Base-by-base conservation (phyloP, 2,888 invertebrate genomes). In the Dorcus hopei region DNA sequence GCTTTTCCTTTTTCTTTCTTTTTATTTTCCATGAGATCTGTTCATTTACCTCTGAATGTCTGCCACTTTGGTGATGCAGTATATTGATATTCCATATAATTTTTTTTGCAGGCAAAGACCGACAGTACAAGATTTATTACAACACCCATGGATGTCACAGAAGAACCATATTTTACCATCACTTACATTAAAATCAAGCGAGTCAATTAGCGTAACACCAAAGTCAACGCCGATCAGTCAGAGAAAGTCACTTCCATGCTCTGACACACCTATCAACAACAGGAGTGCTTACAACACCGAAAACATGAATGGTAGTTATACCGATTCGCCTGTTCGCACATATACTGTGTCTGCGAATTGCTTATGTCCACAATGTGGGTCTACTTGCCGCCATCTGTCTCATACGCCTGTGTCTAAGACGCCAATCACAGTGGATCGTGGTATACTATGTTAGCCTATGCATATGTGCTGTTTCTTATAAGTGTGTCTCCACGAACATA, bases 91-190 rank as follows among this genome's bases (percentile, higher is more conserved):
- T 9, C 2, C 43, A 45, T 45, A 14, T 45, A 45, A 41, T 9
- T 41, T 11, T 3, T 52, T 43, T 83, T 84, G 9, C 82, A 95
- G 95, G 80, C 88, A 90, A 80, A 89, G 95, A 80, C 87, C 95
- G 81, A 89, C 90, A 77, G 93, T 93, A 74, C 85, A 87, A 74
- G 90, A 93, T 80, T 91, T 95, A 81, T 86, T 95, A 76, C 87
- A 91, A 78, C 95, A 96, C 82, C 86, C 90, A 73, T 96, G 95
- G 96, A 85, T 96, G 55, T 74, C 76, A 43, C 70, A 71, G 9
- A 77, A 75, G 65, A 65, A 70, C 52, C 74, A 72, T 59, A 69
- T 76, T 57, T 65, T 68, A 54, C 73, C 71, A 49, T 54, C 70
- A 49, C 61, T 70, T 54, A 54, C 68, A 49, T 62, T 67, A 55